Evolutionary conservation across 2,888 invertebrate species (phyloP).

Genomic region (Acleris cristana): DNA sequence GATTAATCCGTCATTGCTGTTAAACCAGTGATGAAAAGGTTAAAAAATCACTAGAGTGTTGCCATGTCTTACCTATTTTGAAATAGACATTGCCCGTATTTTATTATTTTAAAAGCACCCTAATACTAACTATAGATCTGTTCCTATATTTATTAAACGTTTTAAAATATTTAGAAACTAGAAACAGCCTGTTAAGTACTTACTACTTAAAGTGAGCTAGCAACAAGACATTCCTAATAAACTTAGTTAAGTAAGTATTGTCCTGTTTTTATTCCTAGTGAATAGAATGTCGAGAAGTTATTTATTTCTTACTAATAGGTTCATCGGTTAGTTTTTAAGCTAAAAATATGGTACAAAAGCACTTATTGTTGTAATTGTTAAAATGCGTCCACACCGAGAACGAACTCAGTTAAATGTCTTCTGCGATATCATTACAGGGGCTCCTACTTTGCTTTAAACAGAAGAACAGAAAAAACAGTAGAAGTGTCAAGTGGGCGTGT

Average conservation of each 20-base stretch:
- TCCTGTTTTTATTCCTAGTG: neutral
- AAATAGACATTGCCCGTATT: too few species aligned
- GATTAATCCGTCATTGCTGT: too few species aligned
- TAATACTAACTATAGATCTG: neutral
- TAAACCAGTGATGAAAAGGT: too few species aligned
- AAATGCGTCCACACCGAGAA: neutral
- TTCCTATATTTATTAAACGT: neutral
- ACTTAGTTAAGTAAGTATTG: neutral
- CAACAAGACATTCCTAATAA: conserved; percentile 30
- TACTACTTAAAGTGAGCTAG: conserved; percentile 2
- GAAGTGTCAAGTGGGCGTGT: too few species aligned
- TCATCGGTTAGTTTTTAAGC: neutral
- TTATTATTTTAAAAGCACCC: too few species aligned
- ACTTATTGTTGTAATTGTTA: conserved; percentile 12
- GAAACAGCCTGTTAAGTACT: neutral
- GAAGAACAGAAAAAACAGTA: too few species aligned
- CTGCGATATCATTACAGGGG: too few species aligned
- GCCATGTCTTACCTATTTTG: too few species aligned
- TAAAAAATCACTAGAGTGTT: too few species aligned
- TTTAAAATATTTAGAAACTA: neutral
- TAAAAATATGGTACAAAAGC: conserved; percentile 21
- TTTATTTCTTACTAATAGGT: conserved; percentile 6
- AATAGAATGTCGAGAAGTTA: neutral
- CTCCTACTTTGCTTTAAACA: too few species aligned
- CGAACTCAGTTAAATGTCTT: neutral